These are phyloP conservation scores for Varanus salvator DNA, from an alignment of 2,113 vertebrate genomes.

Conservation along the genomic window DNA sequence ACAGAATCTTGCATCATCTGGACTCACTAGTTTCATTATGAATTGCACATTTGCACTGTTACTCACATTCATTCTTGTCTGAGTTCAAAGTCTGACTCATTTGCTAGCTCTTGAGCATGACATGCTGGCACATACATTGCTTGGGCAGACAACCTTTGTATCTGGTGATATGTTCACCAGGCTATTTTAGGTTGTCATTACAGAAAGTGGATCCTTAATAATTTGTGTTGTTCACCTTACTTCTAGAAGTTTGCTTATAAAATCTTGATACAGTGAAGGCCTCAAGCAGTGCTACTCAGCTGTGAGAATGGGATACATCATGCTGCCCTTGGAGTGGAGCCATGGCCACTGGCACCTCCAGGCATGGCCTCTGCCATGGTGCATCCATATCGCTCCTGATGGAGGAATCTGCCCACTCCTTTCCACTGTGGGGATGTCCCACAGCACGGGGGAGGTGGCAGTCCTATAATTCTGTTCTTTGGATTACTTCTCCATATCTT, in stretches of 20 bases:
- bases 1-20: conserved; percentile 13
- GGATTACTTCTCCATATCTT: no score
- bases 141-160: conserved; percentile 12
- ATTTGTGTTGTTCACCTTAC: conserved; percentile 24
- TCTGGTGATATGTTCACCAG: conserved; percentile 13
- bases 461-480: no score
- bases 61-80: conserved; percentile 22
- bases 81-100: neutral
- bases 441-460: no score
- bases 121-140: neutral
- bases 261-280: neutral
- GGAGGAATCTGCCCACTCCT: no score
- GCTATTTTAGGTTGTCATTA: conserved; percentile 20
- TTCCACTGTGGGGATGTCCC: no score
- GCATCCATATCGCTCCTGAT: no score
- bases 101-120: conserved; percentile 24
- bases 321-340: no score
- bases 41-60: neutral
- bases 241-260: neutral
- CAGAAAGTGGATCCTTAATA: neutral
- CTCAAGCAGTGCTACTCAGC: no score
- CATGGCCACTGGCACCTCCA: no score
- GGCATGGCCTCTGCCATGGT: no score
- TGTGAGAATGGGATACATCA: no score
- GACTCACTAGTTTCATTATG: conserved; percentile 12